Percentiles rank a stretch among this genome's conserved stretches.
Evolutionary conservation across 2,888 invertebrate species (phyloP).

Genomic region (Pachymerium ferrugineum): DNA sequence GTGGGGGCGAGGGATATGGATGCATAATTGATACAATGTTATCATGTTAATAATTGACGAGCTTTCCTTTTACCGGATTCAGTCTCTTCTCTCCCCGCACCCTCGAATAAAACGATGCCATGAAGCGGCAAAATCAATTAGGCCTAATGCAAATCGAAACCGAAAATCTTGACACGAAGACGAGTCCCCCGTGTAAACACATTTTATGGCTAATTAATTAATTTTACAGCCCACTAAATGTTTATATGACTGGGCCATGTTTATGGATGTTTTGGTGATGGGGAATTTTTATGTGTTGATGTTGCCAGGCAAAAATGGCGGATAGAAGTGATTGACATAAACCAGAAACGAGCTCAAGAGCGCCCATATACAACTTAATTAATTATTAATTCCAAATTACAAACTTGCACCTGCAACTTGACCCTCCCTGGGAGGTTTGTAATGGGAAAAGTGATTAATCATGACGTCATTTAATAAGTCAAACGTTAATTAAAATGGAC

Average conservation of each 20-base stretch:
- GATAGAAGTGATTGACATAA: background rate
- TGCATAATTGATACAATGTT: conserved; percentile 27
- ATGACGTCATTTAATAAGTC: too few species aligned
- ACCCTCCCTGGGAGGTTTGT: too few species aligned
- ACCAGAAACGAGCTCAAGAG: conserved; percentile 8
- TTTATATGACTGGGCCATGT: conserved; percentile 10
- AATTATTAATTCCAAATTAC: conserved; percentile 14
- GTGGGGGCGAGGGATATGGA: background rate
- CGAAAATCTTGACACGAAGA: conserved; percentile 18
- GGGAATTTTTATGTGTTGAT: background rate
- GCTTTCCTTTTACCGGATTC: background rate
- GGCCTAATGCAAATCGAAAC: conserved; percentile 9
- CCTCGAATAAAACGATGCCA: background rate
- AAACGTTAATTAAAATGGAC: too few species aligned
- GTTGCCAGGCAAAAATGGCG: background rate
- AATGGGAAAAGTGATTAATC: background rate
- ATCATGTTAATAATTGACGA: conserved; percentile 17
- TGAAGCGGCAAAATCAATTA: conserved; percentile 23
- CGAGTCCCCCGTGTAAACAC: background rate
- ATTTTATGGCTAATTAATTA: conserved; percentile 23
- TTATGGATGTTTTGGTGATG: background rate
- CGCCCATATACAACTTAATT: too few species aligned
- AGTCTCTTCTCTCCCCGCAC: background rate
- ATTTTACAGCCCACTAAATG: conserved; percentile 23
- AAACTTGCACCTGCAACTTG: background rate